A percentile compares a stretch with the other conserved stretches of the same genome.
Conservation (phyloP, 2,797 vertebrate species). For the Chrysocyon brachyurus region DNA sequence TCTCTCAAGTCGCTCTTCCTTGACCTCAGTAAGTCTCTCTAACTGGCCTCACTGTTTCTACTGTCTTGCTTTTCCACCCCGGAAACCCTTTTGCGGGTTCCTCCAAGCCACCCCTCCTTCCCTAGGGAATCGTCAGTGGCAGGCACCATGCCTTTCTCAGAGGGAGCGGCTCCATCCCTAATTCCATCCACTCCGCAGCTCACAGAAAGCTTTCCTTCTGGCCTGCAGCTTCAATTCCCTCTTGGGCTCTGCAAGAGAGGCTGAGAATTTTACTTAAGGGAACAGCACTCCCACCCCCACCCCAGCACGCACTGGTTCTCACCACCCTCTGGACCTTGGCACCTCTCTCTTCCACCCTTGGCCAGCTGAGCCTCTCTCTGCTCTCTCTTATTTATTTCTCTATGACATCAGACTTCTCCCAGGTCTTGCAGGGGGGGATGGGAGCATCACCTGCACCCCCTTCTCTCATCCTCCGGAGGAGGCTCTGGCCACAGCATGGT, state of each 20-base stretch:
- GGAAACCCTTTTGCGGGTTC: not conserved
- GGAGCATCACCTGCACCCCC: not conserved
- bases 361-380: not conserved
- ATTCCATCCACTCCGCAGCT: not conserved
- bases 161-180: not conserved
- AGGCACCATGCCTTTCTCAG: not conserved
- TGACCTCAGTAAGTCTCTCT: not conserved
- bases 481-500: not conserved
- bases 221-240: slow-evolving; percentile 16
- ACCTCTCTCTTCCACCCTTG: not conserved
- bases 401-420: slow-evolving; percentile 24
- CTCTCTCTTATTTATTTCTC: not conserved
- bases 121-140: not conserved
- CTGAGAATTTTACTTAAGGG: slow-evolving; percentile 49
- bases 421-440: not conserved
- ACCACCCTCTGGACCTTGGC: not conserved
- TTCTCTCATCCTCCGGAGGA: not conserved
- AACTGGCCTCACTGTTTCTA: not conserved
- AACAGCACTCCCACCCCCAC: not conserved
- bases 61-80: not conserved
- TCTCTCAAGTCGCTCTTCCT: not conserved
- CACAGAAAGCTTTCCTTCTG: not conserved
- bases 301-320: not conserved
- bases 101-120: not conserved
- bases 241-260: not conserved